Percentiles rank a stretch among this genome's conserved stretches.
These are phyloP conservation scores for Macrotis lagotis DNA, from an alignment of 2,113 vertebrate genomes.

Conservation along the genomic window DNA sequence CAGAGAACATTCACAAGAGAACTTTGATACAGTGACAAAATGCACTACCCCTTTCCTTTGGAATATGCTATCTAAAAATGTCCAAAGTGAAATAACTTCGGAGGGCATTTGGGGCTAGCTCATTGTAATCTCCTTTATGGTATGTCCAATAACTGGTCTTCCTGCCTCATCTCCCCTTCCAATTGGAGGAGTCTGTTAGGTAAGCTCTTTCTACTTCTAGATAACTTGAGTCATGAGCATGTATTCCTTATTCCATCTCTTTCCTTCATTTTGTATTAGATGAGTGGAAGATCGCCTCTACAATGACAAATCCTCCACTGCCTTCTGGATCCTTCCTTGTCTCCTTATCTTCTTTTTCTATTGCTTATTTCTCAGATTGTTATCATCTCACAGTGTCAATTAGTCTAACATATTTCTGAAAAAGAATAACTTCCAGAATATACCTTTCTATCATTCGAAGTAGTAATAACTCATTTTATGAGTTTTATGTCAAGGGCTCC, in stretches of 20 bases:
- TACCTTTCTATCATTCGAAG: background rate
- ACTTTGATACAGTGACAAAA: background rate
- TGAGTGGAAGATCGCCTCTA: background rate
- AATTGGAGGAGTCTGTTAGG: background rate
- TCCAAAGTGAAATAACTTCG: background rate
- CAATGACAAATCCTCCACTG: background rate
- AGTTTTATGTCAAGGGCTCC: background rate
- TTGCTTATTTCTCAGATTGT: background rate
- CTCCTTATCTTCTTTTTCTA: background rate
- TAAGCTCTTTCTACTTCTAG: background rate
- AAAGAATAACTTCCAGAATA: background rate
- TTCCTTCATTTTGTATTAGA: background rate
- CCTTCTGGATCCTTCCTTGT: background rate
- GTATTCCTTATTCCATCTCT: background rate
- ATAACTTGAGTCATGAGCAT: background rate
- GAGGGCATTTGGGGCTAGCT: background rate
- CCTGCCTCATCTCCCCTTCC: background rate
- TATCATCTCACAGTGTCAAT: background rate
- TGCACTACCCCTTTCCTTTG: background rate
- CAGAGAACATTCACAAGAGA: too few relatives aligned
- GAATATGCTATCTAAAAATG: background rate
- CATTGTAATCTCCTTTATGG: background rate
- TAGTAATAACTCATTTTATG: background rate
- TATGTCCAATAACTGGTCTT: background rate
- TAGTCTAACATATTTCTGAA: background rate